A percentile compares a stretch with the other conserved stretches of the same genome.
Evolutionary conservation across 2,888 invertebrate genomes (phyloP).

Genomic region (Galerucella pusilla): DNA sequence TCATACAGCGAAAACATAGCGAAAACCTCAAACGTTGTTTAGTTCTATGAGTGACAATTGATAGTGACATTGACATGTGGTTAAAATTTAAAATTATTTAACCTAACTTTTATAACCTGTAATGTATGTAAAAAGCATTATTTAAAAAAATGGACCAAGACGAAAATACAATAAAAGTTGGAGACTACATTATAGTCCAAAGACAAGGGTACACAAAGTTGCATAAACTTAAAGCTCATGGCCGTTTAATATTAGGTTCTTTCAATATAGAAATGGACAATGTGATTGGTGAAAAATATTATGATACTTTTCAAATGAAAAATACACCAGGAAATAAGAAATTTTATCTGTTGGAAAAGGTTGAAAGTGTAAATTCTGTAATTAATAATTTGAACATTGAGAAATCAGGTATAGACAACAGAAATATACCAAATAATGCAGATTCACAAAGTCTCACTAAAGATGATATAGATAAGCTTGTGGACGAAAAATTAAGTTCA

Average conservation of each 20-base stretch:
- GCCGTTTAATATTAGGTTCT: slow-evolving; percentile 74
- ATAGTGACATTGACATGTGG: neutral
- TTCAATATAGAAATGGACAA: slow-evolving; percentile 76
- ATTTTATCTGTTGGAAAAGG: slow-evolving; percentile 68
- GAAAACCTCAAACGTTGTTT: neutral
- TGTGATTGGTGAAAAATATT: slow-evolving; percentile 76
- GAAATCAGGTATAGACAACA: slow-evolving; percentile 82
- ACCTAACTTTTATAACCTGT: slow-evolving; percentile 23
- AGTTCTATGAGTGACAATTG: neutral
- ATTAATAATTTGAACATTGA: slow-evolving; percentile 73
- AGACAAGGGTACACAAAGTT: slow-evolving; percentile 82
- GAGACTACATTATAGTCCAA: slow-evolving; percentile 81
- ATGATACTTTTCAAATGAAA: slow-evolving; percentile 81
- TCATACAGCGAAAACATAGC: too few species aligned
- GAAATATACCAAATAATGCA: slow-evolving; percentile 82
- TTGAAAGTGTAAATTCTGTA: slow-evolving; percentile 69
- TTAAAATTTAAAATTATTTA: slow-evolving; percentile 11
- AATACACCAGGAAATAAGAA: slow-evolving; percentile 69
- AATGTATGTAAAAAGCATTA: neutral
- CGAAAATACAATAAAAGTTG: slow-evolving; percentile 68
- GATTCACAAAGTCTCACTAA: slow-evolving; percentile 85
- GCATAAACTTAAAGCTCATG: slow-evolving; percentile 76
- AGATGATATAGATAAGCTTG: slow-evolving; percentile 84
- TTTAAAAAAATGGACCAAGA: slow-evolving; percentile 40
- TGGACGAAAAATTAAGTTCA: slow-evolving; percentile 80